phyloP scores from a whole-genome alignment of 2,113 vertebrate species.

The Podarcis cretensis region DNA sequence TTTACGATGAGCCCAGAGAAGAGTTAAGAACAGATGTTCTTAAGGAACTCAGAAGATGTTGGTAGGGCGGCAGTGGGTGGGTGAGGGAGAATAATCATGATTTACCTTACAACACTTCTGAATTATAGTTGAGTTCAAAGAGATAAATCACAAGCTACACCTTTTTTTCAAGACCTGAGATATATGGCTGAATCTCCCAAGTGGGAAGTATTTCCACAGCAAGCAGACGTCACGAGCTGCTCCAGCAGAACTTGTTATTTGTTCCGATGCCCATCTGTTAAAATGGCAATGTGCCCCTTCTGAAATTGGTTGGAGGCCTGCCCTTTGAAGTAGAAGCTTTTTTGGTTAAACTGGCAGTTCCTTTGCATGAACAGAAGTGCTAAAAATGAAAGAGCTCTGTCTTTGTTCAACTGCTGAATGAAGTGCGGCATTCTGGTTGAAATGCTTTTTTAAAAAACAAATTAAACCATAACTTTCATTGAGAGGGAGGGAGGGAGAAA shows the following conservation, averaged over 20 bases:
- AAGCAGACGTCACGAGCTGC: conserved; percentile 33
- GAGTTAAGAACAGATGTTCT: not conserved
- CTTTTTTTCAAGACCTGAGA: not conserved
- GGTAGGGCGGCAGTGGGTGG: not conserved
- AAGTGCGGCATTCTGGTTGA: not conserved
- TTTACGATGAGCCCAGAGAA: accelerated
- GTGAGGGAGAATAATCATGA: accelerated
- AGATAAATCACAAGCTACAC: not conserved
- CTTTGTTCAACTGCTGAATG: accelerated
- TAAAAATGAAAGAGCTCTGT: not conserved
- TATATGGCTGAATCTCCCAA: not conserved
- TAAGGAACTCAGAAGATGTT: conserved; percentile 1
- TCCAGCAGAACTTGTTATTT: conserved; percentile 33
- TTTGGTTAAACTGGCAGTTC: not conserved
- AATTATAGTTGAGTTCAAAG: not conserved
- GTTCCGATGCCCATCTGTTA: not conserved
- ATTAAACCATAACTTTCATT: not conserved
- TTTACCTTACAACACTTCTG: not conserved
- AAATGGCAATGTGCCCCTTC: conserved; percentile 24
- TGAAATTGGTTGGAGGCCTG: conserved; percentile 37
- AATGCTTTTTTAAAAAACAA: not conserved
- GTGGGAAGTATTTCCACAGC: conserved; percentile 41
- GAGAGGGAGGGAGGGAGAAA: not conserved
- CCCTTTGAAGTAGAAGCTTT: not conserved
- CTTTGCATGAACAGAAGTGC: not conserved